A percentile compares a stretch with the other conserved stretches of the same genome.
Conservation (phyloP, 2,797 vertebrate species). For the Girardinus metallicus region DNA sequence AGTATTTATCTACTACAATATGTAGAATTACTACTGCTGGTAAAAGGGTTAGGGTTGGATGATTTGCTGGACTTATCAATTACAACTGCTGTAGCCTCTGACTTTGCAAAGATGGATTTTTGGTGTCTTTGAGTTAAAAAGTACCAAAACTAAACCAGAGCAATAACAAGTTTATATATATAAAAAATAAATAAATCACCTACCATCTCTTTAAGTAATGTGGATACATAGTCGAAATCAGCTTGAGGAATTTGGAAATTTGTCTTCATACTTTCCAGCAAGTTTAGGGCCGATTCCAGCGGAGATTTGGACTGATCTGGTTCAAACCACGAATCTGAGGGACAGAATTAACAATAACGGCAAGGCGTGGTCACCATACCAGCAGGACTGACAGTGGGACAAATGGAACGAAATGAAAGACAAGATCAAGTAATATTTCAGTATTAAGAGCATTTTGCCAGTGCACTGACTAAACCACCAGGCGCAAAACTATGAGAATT, state of each 20-base stretch:
- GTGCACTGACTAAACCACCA: background rate
- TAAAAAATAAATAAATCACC: slow-evolving; percentile 4
- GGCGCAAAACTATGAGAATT: background rate
- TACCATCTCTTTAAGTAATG: slow-evolving; percentile 78
- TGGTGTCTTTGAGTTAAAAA: background rate
- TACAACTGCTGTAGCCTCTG: background rate
- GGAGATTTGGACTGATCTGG: slow-evolving; percentile 48
- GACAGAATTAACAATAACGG: slow-evolving; percentile 5
- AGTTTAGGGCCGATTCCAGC: slow-evolving; percentile 74
- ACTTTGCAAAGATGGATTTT: background rate
- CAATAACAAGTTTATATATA: background rate
- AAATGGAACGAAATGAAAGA: background rate
- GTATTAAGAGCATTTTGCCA: background rate
- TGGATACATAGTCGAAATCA: slow-evolving; percentile 45
- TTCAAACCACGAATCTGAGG: slow-evolving; percentile 64
- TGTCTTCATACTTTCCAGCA: slow-evolving; percentile 58
- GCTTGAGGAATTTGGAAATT: slow-evolving; percentile 39
- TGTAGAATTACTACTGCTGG: background rate
- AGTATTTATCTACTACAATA: background rate
- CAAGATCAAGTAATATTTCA: background rate
- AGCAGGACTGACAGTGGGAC: background rate
- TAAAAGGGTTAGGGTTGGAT: background rate
- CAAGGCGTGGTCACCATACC: background rate
- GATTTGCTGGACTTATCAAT: background rate
- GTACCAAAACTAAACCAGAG: background rate